phyloP scores from a whole-genome alignment of 2,797 vertebrate genomes.

The Rhadinocentrus ornatus region DNA sequence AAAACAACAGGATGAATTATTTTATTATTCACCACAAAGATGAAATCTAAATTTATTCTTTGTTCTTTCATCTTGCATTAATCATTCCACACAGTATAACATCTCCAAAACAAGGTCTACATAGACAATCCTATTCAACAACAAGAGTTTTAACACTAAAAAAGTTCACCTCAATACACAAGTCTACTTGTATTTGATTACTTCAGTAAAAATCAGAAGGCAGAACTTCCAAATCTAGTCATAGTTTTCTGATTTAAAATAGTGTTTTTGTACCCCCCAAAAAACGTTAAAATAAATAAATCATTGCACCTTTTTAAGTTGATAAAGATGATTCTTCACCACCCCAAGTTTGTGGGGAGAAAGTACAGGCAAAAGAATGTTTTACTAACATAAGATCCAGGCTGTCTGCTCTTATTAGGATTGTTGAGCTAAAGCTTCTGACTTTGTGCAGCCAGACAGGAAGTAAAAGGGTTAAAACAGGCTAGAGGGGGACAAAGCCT shows the following conservation, averaged over 20 bases:
- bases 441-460: conserved; percentile 2
- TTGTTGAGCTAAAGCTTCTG: conserved; percentile 4
- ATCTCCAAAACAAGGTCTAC: too few relatives aligned
- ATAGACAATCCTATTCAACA: too few relatives aligned
- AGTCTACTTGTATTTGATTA: neutral
- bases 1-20: conserved; percentile 11
- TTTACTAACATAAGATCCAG: conserved; percentile 2
- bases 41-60: neutral
- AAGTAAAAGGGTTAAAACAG: conserved; percentile 37
- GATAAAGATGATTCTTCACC: neutral
- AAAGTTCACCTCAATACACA: too few relatives aligned
- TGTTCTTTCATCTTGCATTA: neutral
- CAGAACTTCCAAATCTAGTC: neutral
- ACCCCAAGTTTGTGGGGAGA: neutral
- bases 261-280: neutral
- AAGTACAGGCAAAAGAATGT: conserved; percentile 1
- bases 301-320: too few relatives aligned
- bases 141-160: too few relatives aligned
- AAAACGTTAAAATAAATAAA: neutral
- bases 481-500: conserved; percentile 25
- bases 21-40: neutral
- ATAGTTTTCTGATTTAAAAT: neutral
- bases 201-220: neutral
- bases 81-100: neutral
- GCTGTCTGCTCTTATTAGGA: conserved; percentile 18